Percentiles rank a stretch among this genome's conserved stretches.
These are phyloP conservation scores for Stercorarius parasiticus DNA, from an alignment of 2,113 vertebrate species.

Conservation along the genomic window DNA sequence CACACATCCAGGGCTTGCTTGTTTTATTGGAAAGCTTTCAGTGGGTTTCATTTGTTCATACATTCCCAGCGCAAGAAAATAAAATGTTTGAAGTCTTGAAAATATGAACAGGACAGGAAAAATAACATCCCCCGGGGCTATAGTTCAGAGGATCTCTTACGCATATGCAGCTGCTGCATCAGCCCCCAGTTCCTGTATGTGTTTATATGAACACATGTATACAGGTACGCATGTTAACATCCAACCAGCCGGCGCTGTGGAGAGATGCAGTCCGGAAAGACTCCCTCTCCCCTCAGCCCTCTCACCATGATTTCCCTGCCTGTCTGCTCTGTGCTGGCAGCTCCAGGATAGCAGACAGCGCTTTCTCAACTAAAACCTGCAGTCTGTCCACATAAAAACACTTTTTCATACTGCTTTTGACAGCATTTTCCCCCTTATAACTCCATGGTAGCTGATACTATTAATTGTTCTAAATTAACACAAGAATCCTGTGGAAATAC, in stretches of 20 bases:
- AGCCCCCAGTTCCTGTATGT: neutral
- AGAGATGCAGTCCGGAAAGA: neutral
- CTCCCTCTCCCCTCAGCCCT: neutral
- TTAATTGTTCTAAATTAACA: slow-evolving; percentile 60
- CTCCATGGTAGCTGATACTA: slow-evolving; percentile 60
- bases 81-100: neutral
- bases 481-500: neutral
- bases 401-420: slow-evolving; percentile 67
- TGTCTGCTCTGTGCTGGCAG: neutral
- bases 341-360: neutral
- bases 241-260: rapidly evolving
- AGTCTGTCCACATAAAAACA: slow-evolving; percentile 65
- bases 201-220: rapidly evolving
- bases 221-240: rapidly evolving
- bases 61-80: neutral
- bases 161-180: too few species aligned
- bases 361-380: slow-evolving; percentile 68
- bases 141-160: slow-evolving; percentile 74
- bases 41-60: neutral
- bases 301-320: neutral
- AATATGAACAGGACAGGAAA: neutral
- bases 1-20: rapidly evolving
- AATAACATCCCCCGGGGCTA: neutral
- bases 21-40: neutral
- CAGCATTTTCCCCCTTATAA: slow-evolving; percentile 67